Conservation (phyloP, 2,113 vertebrate genomes). For the Heterocephalus glaber region DNA sequence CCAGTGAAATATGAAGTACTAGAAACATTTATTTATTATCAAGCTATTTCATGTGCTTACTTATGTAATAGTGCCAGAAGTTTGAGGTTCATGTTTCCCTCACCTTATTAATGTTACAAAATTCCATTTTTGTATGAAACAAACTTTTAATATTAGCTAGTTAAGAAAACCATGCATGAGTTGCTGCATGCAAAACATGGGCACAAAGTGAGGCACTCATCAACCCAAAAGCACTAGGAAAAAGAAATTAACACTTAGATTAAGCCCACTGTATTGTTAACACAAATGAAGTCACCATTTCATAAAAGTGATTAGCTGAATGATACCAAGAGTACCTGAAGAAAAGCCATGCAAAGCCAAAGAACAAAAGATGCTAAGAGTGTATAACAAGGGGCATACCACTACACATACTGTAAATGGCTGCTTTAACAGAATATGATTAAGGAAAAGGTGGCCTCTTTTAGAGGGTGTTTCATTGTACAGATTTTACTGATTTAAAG, state of each 20-base stretch:
- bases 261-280: conserved; percentile 78
- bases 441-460: not conserved
- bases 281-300: conserved; percentile 81
- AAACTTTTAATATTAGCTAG: no score
- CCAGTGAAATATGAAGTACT: no score
- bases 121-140: no score
- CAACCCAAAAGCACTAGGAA: conserved; percentile 80
- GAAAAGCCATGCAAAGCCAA: conserved; percentile 86
- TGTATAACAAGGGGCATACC: conserved; percentile 77
- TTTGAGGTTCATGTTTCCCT: no score
- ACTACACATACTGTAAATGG: conserved; percentile 76
- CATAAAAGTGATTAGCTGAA: conserved; percentile 81
- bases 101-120: no score
- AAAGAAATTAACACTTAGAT: conserved; percentile 80
- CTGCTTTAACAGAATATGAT: conserved; percentile 74
- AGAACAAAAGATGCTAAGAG: conserved; percentile 76
- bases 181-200: conserved; percentile 85
- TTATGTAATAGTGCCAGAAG: no score
- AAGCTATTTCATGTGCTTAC: no score
- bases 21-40: no score
- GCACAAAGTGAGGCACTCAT: conserved; percentile 82
- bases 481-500: conserved; percentile 31
- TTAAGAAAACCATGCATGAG: conserved; percentile 85
- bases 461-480: conserved; percentile 31
- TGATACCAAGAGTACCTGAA: no score